Evolutionary conservation across 2,113 vertebrate species (phyloP), one percentile per base, ranked within the genome.

Genomic region (Tonatia bakeri): DNA sequence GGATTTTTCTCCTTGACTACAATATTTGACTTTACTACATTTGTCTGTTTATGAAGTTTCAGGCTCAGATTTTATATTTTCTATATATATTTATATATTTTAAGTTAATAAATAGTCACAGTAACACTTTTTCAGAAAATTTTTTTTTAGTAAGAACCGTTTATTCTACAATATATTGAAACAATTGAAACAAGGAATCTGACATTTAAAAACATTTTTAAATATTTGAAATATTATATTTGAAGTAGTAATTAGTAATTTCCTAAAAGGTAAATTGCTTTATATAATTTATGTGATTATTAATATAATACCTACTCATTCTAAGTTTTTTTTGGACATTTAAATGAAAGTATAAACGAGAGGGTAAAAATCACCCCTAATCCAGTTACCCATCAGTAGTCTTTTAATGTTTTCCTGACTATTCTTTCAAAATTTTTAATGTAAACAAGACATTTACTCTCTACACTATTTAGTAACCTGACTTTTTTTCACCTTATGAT

Each of bases 341-440:
- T 82, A 38, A 70, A 87, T 47, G 43, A 82, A 87, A 94, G n/a
- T 79, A 72, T 43, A 77, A 77, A 67, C 1, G 3, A 97, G 76
- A 81, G 70, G 72, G 7, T 84, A 84, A 96, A 95, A 72, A 38
- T 91, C 33, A 59, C 8, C 50, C 77, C 22, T 45, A 94, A 56
- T 75, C 38, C 86, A 93, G 28, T 24, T 79, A 22, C 20, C 90
- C 12, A 4, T 61, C 4, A 17, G 76, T 90, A 75, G 52, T 73
- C 28, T 92, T 96, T 70, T 59, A 92, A 85, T 76, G 38, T 65
- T 90, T 96, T 88, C 31, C 47, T 79, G 47, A 65, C 31, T 91
- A 52, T 61, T 69, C 10, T 94, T 96, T 94, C 3, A 94, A 61
- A 73, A 80, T 56, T 75, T 86, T 96, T 89, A 85, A 93, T 84